A percentile compares a stretch with the other conserved stretches of the same genome.
These are phyloP conservation scores for Dinoponera quadriceps DNA, from an alignment of 1,140 invertebrate genomes.

Conservation along the genomic window DNA sequence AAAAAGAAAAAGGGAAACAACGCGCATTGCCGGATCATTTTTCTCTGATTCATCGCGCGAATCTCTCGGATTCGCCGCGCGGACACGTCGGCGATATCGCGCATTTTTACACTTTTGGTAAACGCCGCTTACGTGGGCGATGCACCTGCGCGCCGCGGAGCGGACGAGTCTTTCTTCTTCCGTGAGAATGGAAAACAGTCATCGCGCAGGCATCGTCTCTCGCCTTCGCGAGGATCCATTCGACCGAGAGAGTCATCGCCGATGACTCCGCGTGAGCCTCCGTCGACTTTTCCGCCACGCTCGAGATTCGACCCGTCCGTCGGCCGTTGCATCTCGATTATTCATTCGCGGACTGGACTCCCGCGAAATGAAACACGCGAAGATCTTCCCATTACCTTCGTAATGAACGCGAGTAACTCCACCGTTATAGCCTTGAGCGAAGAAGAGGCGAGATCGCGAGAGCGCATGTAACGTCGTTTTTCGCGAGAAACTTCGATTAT, in stretches of 20 bases:
- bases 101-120: slow-evolving; percentile 63
- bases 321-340: background rate
- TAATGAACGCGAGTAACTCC: background rate
- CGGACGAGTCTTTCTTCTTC: slow-evolving; percentile 70
- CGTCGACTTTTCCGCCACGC: slow-evolving; percentile 21
- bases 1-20: background rate
- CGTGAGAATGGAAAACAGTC: slow-evolving; percentile 76
- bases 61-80: slow-evolving; percentile 56
- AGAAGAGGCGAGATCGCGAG: background rate
- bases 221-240: slow-evolving; percentile 58
- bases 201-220: slow-evolving; percentile 74
- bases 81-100: background rate
- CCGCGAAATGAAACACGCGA: background rate
- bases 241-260: slow-evolving; percentile 48
- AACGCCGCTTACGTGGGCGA: slow-evolving; percentile 13
- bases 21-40: too few relatives aligned
- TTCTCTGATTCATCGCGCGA: slow-evolving; percentile 8
- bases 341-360: background rate
- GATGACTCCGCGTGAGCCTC: slow-evolving; percentile 7
- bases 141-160: slow-evolving; percentile 55
- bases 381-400: background rate
- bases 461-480: background rate
- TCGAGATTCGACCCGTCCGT: background rate
- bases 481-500: slow-evolving; percentile 19
- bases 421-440: background rate